Evolutionary conservation across 2,888 invertebrate species (phyloP).

Genomic region (Trissolcus japonicus): DNA sequence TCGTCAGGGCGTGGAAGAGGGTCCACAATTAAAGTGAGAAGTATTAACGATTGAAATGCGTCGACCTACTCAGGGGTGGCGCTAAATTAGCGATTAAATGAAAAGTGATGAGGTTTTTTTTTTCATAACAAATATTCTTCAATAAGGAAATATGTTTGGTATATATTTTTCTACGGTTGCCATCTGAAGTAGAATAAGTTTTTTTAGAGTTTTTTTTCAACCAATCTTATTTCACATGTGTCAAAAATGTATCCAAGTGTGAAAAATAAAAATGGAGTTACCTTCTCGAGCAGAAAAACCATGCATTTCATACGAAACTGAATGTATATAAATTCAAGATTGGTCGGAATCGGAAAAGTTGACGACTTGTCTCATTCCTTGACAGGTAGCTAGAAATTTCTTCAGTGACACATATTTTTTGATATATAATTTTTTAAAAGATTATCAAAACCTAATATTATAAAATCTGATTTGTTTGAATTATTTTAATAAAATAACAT

Average conservation of each 20-base stretch:
- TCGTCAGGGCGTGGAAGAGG: constrained; percentile 61
- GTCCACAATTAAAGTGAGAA: constrained; percentile 67
- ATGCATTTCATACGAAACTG: no score
- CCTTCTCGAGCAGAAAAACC: constrained; percentile 4
- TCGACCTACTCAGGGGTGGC: constrained; percentile 30
- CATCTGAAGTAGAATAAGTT: not conserved
- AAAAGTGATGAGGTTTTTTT: not conserved
- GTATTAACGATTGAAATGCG: constrained; percentile 64
- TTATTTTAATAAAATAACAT: no score
- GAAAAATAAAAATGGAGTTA: no score
- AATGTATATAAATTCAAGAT: no score
- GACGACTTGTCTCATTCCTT: constrained; percentile 10
- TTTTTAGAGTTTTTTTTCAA: not conserved
- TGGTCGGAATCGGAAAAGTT: constrained; percentile 6
- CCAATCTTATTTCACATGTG: not conserved
- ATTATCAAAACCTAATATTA: no score
- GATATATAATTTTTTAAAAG: no score
- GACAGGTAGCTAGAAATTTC: constrained; percentile 19
- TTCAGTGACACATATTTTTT: not conserved
- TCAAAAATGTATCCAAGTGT: not conserved
- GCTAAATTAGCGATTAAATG: constrained; percentile 54
- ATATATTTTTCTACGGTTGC: no score
- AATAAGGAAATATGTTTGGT: no score
- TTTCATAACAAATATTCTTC: no score
- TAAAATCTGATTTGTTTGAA: no score